Percentiles rank a stretch among this genome's conserved stretches.
These are phyloP conservation scores for Upupa epops DNA, from an alignment of 2,113 vertebrate species.

Conservation along the genomic window DNA sequence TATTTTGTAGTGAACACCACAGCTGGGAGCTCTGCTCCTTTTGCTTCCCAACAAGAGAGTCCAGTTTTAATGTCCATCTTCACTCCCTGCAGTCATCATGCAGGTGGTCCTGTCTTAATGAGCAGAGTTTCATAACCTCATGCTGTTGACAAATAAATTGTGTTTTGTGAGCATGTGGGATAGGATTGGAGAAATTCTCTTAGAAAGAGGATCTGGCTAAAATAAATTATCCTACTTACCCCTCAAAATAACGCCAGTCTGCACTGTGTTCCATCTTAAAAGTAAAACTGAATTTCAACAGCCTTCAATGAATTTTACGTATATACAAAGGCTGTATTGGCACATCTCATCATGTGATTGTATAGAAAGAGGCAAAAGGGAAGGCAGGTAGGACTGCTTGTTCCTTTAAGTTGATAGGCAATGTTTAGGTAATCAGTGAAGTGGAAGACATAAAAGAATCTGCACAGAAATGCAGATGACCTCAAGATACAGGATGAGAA, in stretches of 20 bases:
- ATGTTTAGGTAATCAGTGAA: not conserved
- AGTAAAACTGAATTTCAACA: not conserved
- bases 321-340: not conserved
- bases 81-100: not conserved
- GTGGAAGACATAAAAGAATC: not conserved
- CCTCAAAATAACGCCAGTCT: not conserved
- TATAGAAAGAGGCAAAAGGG: not conserved
- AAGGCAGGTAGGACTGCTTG: not conserved
- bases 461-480: not conserved
- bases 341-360: not conserved
- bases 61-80: not conserved
- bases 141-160: not conserved
- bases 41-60: not conserved
- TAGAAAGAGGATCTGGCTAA: not conserved
- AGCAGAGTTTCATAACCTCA: not conserved
- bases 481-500: not conserved
- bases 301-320: not conserved
- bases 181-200: not conserved
- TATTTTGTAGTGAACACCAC: not conserved
- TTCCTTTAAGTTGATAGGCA: not conserved
- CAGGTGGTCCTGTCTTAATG: too few species aligned
- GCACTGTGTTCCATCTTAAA: not conserved
- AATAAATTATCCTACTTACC: not conserved
- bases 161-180: not conserved
- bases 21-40: not conserved